Base-by-base conservation (phyloP, 2,113 vertebrate genomes). In the Sylvilagus bachmani region DNA sequence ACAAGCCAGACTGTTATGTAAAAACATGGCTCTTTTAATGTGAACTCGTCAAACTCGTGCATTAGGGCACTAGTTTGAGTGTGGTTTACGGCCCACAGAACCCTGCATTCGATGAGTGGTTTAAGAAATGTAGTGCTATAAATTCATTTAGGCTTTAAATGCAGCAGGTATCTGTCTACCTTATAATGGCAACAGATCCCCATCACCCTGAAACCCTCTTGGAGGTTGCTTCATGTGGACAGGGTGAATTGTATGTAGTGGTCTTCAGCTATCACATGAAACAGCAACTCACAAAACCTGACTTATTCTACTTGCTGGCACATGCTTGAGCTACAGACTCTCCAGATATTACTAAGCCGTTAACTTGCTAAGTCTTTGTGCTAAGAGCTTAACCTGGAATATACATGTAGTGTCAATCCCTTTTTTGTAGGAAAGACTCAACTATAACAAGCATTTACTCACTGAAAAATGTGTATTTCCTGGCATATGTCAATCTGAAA, bases 401-500 rank as follows among this genome's bases (percentile, higher is more conserved):
- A 77, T 6, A 67, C 25, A 49, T 71, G 9, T 10, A 33, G 29
- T 70, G 38, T 67, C 13, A 82, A 62, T 6, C 36, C 44, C 19
- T 53, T 62, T 49, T 64, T 64, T 77, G 49, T 31, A 81, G 49
- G 22, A 74, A n/a, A 12, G 12, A 62, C 12, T 81, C 4, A 49
- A 58, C 55, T 16, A 58, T 10, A 58, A 58, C 44, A 58, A 58
- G 11, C 22, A 78, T 75, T 58, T 77, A 66, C 21, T 53, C 62
- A 75, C 5, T 87, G 22, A 27, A 67, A 75, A 93, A 38, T 29
- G 27, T n/a, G 12, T 70, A 22, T 53, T 92, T 89, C 75, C 33
- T 74, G 24, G 84, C 64, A 90, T 11, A 84, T 25, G 53, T 58
- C 24, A 61, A 66, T 71, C 44, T 51, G 92, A 24, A 96, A 88